phyloP scores from a whole-genome alignment of 2,888 invertebrate species.

The Nomada ferruginata region DNA sequence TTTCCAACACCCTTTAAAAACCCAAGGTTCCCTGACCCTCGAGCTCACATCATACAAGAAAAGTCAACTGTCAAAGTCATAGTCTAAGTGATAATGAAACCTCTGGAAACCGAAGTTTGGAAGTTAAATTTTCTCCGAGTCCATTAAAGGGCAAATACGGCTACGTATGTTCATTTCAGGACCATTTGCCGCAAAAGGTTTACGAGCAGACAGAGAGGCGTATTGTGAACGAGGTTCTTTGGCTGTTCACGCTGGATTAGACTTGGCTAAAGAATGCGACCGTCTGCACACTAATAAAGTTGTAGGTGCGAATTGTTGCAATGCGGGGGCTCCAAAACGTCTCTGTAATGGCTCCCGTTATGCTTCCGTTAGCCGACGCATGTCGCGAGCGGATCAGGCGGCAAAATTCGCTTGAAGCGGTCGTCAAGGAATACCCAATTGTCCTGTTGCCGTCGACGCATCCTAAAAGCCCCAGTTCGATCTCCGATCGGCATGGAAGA shows the following conservation, averaged over 20 bases:
- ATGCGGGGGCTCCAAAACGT: not conserved
- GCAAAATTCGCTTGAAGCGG: slow-evolving; percentile 25
- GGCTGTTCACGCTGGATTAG: slow-evolving; percentile 14
- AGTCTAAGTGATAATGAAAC: too few relatives aligned
- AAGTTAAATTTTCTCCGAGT: too few relatives aligned
- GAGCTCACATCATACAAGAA: too few relatives aligned
- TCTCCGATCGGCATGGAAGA: not conserved
- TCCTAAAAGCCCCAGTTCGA: not conserved
- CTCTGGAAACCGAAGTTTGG: too few relatives aligned
- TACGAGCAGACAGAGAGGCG: not conserved
- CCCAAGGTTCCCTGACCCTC: too few relatives aligned
- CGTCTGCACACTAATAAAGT: not conserved
- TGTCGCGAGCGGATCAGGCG: slow-evolving; percentile 12
- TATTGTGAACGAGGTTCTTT: not conserved
- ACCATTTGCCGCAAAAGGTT: not conserved
- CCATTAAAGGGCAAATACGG: too few relatives aligned
- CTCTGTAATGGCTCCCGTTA: slow-evolving; percentile 35
- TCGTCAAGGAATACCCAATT: slow-evolving; percentile 50
- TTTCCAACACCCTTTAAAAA: too few relatives aligned
- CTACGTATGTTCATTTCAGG: not conserved
- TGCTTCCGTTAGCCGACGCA: slow-evolving; percentile 28
- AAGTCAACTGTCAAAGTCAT: too few relatives aligned
- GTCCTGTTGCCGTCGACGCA: slow-evolving; percentile 26
- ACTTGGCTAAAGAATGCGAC: not conserved
- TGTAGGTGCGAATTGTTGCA: not conserved